Conservation (phyloP, 2,888 invertebrate species). For the Eilema sororculum region DNA sequence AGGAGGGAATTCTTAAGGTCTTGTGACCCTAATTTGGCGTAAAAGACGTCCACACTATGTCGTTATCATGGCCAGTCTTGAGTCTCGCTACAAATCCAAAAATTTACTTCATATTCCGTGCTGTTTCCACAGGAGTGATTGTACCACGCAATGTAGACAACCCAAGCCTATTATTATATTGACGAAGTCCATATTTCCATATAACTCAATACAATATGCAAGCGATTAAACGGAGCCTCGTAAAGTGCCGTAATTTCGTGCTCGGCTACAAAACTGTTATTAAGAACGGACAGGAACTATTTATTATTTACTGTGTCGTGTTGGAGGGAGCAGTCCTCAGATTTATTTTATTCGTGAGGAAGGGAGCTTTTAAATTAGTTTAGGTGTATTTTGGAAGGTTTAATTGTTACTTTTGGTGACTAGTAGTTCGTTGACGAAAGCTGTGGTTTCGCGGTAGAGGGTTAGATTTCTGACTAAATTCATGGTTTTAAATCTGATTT, state of each 20-base stretch:
- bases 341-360: constrained; percentile 10
- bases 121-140: neutral
- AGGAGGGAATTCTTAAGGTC: neutral
- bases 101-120: neutral
- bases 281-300: constrained; percentile 60
- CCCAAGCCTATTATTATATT: constrained; percentile 15
- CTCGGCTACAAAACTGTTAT: constrained; percentile 76
- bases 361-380: constrained; percentile 1
- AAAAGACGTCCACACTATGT: neutral
- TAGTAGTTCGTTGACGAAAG: neutral
- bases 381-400: constrained; percentile 1
- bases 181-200: constrained; percentile 55
- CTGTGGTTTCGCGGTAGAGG: neutral
- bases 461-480: neutral
- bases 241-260: constrained; percentile 74
- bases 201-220: constrained; percentile 76
- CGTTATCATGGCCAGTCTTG: neutral
- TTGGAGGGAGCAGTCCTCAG: constrained; percentile 4
- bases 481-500: too few relatives aligned
- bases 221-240: constrained; percentile 77
- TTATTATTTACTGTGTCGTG: constrained; percentile 43
- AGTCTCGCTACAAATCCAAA: neutral
- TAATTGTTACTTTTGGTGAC: neutral
- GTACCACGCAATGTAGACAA: constrained; percentile 59
- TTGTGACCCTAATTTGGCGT: neutral